These are phyloP conservation scores for Triplophysa rosa DNA, from an alignment of 2,113 vertebrate species.

Conservation along the genomic window DNA sequence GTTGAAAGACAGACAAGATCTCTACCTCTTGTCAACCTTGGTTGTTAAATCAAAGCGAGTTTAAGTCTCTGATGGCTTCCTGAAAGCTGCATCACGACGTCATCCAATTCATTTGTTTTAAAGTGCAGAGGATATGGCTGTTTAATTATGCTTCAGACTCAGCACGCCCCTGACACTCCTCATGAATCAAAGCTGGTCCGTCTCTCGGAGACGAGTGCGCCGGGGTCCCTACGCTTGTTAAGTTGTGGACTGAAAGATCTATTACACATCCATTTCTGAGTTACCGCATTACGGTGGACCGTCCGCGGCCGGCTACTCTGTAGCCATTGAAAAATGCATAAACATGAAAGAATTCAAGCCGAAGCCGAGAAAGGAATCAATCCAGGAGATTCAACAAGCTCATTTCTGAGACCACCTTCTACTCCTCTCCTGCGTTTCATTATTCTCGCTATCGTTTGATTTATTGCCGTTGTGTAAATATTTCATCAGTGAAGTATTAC, in stretches of 20 bases:
- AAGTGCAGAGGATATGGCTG: slow-evolving; percentile 41
- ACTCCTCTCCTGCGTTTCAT: slow-evolving; percentile 47
- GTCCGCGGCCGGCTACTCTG: slow-evolving; percentile 6
- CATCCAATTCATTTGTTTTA: slow-evolving; percentile 38
- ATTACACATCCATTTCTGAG: slow-evolving; percentile 40
- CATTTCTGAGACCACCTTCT: slow-evolving; percentile 2
- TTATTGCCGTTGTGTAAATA: slow-evolving; percentile 64
- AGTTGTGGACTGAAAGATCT: slow-evolving; percentile 32
- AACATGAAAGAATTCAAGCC: slow-evolving; percentile 47
- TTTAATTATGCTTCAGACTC: slow-evolving; percentile 45
- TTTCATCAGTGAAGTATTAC: slow-evolving; percentile 63
- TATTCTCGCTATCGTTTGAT: slow-evolving; percentile 56
- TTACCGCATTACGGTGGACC: slow-evolving; percentile 39
- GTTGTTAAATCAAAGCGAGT: slow-evolving; percentile 15
- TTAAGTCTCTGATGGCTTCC: slow-evolving; percentile 36
- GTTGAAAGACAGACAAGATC: slow-evolving; percentile 14
- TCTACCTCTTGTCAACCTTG: slow-evolving; percentile 9
- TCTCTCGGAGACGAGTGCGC: slow-evolving; percentile 20
- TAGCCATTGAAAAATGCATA: slow-evolving; percentile 54
- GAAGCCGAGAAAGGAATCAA: slow-evolving; percentile 44
- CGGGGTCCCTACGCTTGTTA: slow-evolving; percentile 37
- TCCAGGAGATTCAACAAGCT: slow-evolving; percentile 16
- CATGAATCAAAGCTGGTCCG: slow-evolving; percentile 41
- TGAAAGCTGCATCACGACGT: slow-evolving; percentile 34
- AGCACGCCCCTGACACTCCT: slow-evolving; percentile 32